Conservation (phyloP, 2,113 vertebrate species). For the Lamprologus lemairii region DNA sequence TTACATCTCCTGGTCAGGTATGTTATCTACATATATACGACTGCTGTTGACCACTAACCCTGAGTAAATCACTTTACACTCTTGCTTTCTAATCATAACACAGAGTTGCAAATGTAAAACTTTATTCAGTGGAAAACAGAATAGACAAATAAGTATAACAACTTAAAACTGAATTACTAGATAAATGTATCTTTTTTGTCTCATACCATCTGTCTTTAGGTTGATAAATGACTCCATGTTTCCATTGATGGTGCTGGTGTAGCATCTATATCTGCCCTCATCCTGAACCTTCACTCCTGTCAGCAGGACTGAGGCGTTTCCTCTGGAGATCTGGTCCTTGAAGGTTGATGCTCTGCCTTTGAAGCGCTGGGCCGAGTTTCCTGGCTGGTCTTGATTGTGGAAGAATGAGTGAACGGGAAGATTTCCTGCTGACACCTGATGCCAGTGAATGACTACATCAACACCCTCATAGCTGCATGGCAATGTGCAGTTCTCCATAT, state of each 20-base stretch:
- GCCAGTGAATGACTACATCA: conserved; percentile 66
- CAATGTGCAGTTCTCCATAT: conserved; percentile 45
- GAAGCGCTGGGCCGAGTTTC: fast-evolving
- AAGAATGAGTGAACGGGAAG: not conserved
- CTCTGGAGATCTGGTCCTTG: conserved; percentile 18
- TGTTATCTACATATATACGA: not conserved
- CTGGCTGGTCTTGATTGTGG: not conserved
- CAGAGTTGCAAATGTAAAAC: not conserved
- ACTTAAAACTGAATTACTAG: not conserved
- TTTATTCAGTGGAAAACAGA: not conserved
- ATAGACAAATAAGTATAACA: not conserved
- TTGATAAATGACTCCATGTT: not conserved
- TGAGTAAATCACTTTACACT: not conserved
- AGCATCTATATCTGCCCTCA: conserved; percentile 57
- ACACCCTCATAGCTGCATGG: conserved; percentile 44
- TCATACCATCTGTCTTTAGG: not conserved
- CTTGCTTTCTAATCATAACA: not conserved
- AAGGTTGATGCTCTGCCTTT: not conserved
- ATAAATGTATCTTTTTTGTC: not conserved
- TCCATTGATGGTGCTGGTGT: not conserved
- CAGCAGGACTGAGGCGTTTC: conserved; percentile 66
- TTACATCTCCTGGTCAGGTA: not conserved
- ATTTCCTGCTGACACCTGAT: not conserved
- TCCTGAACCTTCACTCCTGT: conserved; percentile 26
- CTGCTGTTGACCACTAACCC: not conserved